These are phyloP conservation scores for Distichodus sexfasciatus DNA, from an alignment of 2,797 vertebrate genomes.

Conservation along the genomic window DNA sequence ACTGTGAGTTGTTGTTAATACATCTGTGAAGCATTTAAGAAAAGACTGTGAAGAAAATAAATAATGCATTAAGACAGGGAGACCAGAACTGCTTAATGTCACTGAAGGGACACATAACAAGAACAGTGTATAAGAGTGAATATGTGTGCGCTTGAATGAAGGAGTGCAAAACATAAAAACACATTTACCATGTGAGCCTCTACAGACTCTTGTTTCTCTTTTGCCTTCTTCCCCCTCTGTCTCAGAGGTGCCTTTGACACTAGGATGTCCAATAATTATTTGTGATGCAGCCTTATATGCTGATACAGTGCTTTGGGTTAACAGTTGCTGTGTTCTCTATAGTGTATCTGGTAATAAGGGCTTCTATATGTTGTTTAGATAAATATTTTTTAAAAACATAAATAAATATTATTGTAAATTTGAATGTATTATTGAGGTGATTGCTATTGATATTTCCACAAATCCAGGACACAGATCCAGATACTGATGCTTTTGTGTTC, in stretches of 20 bases:
- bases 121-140: neutral
- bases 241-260: constrained; percentile 12
- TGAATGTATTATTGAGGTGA: no score
- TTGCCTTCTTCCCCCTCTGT: neutral
- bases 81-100: neutral
- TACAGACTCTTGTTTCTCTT: neutral
- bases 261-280: constrained; percentile 20
- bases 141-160: neutral
- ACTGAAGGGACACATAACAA: neutral
- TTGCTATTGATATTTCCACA: no score
- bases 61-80: neutral
- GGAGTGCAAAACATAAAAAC: neutral
- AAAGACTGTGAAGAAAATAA: constrained; percentile 7
- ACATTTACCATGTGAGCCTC: neutral
- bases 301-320: constrained; percentile 27
- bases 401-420: no score
- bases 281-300: constrained; percentile 31
- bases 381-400: no score
- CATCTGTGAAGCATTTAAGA: neutral
- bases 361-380: no score
- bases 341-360: constrained; percentile 6
- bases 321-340: constrained; percentile 4
- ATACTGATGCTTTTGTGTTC: no score
- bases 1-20: neutral
- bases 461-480: no score